phyloP scores from a whole-genome alignment of 2,113 vertebrate genomes.

The Catharus fuscescens region DNA sequence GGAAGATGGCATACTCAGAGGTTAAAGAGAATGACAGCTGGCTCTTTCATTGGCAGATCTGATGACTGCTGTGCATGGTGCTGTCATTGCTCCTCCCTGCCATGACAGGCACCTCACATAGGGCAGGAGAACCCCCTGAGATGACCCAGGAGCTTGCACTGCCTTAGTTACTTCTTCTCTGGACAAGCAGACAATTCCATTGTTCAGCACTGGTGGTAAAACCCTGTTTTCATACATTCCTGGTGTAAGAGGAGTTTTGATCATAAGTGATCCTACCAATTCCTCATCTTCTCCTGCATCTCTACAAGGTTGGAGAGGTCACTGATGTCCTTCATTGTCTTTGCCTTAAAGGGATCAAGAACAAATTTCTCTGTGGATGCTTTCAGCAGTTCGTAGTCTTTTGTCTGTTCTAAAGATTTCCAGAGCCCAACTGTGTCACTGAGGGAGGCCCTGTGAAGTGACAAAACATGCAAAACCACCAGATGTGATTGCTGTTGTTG shows the following conservation, averaged over 20 bases:
- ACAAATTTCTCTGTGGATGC: slow-evolving; percentile 82
- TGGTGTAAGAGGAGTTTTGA: background rate
- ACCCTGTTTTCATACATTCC: background rate
- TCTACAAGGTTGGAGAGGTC: slow-evolving; percentile 83
- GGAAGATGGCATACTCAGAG: background rate
- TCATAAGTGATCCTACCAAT: slow-evolving; percentile 67
- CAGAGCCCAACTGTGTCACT: slow-evolving; percentile 83
- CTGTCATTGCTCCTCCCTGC: background rate
- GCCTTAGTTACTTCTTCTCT: background rate
- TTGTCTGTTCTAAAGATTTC: slow-evolving; percentile 78
- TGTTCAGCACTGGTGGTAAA: background rate
- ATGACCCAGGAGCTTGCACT: background rate
- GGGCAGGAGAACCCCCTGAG: background rate
- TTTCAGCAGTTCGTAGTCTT: slow-evolving; percentile 72
- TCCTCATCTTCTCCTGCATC: slow-evolving; percentile 78
- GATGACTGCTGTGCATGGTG: background rate
- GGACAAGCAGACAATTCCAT: background rate
- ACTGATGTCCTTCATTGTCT: slow-evolving; percentile 82
- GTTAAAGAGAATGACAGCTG: background rate
- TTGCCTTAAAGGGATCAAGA: slow-evolving; percentile 86
- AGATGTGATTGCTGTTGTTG: background rate
- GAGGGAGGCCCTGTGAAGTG: slow-evolving; percentile 82
- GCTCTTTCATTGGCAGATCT: background rate
- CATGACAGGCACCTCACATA: rapidly evolving
- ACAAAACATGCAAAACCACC: background rate